Percentiles rank a stretch among this genome's conserved stretches.
Conservation (phyloP, 1,140 invertebrate genomes). For the Fopius arisanus region DNA sequence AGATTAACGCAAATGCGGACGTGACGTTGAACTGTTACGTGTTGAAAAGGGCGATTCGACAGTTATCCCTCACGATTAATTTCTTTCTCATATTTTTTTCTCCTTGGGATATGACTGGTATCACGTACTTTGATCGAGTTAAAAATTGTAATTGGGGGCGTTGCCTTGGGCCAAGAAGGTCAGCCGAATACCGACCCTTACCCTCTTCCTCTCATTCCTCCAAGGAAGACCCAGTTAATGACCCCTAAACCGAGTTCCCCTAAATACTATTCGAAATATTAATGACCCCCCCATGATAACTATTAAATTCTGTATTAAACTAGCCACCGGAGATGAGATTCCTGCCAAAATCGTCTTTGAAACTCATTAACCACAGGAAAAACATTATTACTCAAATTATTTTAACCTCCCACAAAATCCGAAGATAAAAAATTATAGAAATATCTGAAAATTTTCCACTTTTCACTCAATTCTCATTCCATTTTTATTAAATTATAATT, state of each 20-base stretch:
- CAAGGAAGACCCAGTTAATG: background rate
- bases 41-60: background rate
- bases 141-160: constrained; percentile 15
- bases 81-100: background rate
- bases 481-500: no score
- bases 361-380: no score
- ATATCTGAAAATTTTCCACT: no score
- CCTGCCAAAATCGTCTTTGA: no score
- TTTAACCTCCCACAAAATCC: no score
- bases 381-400: no score
- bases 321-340: no score
- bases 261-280: background rate
- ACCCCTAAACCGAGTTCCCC: background rate
- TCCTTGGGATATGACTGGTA: background rate
- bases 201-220: background rate
- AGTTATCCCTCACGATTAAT: background rate
- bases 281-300: no score
- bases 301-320: no score
- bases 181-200: constrained; percentile 2
- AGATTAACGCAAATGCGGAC: constrained; percentile 63
- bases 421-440: no score
- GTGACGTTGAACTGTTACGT: constrained; percentile 50
- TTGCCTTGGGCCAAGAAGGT: constrained; percentile 10
- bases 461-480: no score
- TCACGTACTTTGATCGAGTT: background rate